Percentiles rank a stretch among this genome's conserved stretches.
Conservation (phyloP, 1,140 invertebrate species). For the Choristoneura fumiferana region DNA sequence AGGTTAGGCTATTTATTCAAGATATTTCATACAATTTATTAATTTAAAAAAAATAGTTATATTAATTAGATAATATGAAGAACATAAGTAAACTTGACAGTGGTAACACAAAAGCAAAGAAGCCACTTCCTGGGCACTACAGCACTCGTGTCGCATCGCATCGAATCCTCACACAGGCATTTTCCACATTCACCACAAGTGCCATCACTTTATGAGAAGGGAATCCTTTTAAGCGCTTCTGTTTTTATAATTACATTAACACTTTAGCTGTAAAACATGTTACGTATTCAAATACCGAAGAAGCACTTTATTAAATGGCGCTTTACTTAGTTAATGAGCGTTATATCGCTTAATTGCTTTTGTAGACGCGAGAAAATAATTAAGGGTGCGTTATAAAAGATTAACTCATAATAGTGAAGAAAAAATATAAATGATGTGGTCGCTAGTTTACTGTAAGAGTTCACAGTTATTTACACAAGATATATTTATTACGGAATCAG, state of each 20-base stretch:
- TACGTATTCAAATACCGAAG: constrained; percentile 4
- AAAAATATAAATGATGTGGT: background rate
- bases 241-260: constrained; percentile 28
- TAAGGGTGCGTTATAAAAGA: background rate
- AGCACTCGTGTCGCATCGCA: constrained; percentile 44
- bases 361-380: constrained; percentile 12
- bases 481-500: too few species aligned
- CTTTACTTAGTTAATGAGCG: constrained; percentile 17
- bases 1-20: too few species aligned
- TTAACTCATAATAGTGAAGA: background rate
- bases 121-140: constrained; percentile 34
- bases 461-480: too few species aligned
- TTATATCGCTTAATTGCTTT: constrained; percentile 12
- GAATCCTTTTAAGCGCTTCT: constrained; percentile 33
- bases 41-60: too few species aligned
- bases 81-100: constrained; percentile 33
- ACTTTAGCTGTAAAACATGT: constrained; percentile 1
- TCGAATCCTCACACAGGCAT: constrained; percentile 42
- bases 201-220: constrained; percentile 44
- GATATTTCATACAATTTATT: too few species aligned
- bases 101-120: constrained; percentile 34
- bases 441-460: too few species aligned
- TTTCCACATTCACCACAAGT: constrained; percentile 43
- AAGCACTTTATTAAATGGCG: constrained; percentile 14
- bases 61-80: too few species aligned